Evolutionary conservation across 2,888 invertebrate genomes (phyloP).

Genomic region (Archips crataeganus): DNA sequence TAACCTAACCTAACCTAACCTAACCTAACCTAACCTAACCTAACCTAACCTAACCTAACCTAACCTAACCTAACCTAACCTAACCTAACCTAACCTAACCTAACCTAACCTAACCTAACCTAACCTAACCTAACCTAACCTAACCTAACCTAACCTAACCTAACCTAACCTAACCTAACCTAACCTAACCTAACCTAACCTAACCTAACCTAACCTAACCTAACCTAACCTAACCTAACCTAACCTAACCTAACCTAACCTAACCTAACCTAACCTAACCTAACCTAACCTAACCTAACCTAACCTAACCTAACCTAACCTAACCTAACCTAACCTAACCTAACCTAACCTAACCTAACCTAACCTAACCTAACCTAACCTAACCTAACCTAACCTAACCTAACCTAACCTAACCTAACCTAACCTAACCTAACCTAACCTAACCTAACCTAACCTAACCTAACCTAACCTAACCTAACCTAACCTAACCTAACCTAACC

Average conservation of each 20-base stretch:
- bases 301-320: slow-evolving; percentile 41
- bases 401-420: slow-evolving; percentile 40
- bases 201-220: slow-evolving; percentile 25
- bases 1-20: not conserved
- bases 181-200: not conserved
- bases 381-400: slow-evolving; percentile 40
- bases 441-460: slow-evolving; percentile 40
- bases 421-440: slow-evolving; percentile 36
- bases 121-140: slow-evolving; percentile 40
- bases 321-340: slow-evolving; percentile 46
- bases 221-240: slow-evolving; percentile 27
- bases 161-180: slow-evolving; percentile 21
- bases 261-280: slow-evolving; percentile 4
- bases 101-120: slow-evolving; percentile 44
- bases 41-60: slow-evolving; percentile 41
- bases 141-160: slow-evolving; percentile 27
- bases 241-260: slow-evolving; percentile 21
- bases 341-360: slow-evolving; percentile 46
- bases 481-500: slow-evolving; percentile 33
- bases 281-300: slow-evolving; percentile 42
- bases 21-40: slow-evolving; percentile 24
- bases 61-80: slow-evolving; percentile 40
- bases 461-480: slow-evolving; percentile 40
- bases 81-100: slow-evolving; percentile 39
- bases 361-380: slow-evolving; percentile 25